Conservation (phyloP, 2,797 vertebrate species). For the Peromyscus melanophrys region DNA sequence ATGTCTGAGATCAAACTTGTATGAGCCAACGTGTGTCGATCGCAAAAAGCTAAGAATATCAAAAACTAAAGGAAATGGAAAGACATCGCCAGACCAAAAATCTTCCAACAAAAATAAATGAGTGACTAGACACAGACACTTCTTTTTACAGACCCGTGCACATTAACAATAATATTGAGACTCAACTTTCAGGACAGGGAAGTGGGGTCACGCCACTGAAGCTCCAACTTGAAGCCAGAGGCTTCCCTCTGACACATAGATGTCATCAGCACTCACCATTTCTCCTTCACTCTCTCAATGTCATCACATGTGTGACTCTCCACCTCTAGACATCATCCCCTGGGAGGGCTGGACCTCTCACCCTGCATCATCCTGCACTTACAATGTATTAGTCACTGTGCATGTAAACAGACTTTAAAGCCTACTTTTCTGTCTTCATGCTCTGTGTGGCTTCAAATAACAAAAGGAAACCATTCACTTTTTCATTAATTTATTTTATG, state of each 20-base stretch:
- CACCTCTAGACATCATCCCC: not conserved
- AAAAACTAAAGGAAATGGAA: constrained; percentile 34
- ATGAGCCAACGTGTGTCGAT: not conserved
- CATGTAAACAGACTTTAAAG: not conserved
- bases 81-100: not conserved
- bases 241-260: not conserved
- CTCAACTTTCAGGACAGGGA: not conserved
- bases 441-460: not conserved
- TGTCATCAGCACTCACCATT: accelerated
- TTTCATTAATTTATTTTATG: not conserved
- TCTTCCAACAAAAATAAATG: constrained; percentile 11
- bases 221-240: not conserved
- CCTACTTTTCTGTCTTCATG: not conserved
- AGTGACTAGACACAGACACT: not conserved
- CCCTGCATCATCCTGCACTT: not conserved
- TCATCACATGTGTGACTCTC: not conserved
- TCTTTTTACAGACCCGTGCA: not conserved
- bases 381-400: not conserved
- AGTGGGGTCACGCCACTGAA: not conserved
- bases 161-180: not conserved
- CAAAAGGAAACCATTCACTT: constrained; percentile 30
- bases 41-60: not conserved
- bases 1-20: not conserved
- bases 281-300: not conserved
- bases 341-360: accelerated